Percentiles rank a stretch among this genome's conserved stretches.
Conservation (phyloP, 2,797 vertebrate species). For the Coracias cyanogaster region DNA sequence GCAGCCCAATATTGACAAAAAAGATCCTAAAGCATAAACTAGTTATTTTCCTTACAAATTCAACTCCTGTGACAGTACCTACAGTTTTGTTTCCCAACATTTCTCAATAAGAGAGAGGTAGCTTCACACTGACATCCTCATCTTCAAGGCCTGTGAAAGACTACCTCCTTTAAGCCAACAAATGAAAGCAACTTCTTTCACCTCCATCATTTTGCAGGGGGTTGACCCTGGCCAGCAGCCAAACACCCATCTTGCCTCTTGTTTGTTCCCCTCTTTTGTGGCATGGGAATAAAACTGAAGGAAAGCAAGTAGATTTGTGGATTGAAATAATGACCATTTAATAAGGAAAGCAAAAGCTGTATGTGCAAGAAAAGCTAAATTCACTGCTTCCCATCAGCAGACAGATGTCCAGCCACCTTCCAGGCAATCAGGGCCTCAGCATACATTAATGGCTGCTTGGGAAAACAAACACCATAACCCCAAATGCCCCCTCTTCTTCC, state of each 20-base stretch:
- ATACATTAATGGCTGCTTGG: background rate
- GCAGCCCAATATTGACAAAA: background rate
- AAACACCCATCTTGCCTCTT: background rate
- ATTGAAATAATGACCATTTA: background rate
- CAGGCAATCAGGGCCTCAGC: background rate
- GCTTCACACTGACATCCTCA: accelerated
- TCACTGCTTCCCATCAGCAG: background rate
- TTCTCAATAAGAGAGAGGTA: background rate
- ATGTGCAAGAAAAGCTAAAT: background rate
- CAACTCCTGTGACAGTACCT: background rate
- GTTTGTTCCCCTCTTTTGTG: background rate
- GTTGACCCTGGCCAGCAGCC: background rate
- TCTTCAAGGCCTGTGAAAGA: background rate
- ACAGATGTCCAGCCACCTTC: background rate
- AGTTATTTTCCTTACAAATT: background rate
- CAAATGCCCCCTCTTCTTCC: background rate
- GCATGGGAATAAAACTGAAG: background rate
- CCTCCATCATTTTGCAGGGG: background rate
- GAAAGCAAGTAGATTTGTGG: accelerated
- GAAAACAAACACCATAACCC: background rate
- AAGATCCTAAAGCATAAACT: background rate
- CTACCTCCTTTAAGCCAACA: background rate
- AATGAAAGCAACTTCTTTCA: background rate
- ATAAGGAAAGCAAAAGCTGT: background rate
- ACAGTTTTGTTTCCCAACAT: background rate